Conservation (phyloP, 2,888 invertebrate genomes). For the Microctonus aethiopoides region DNA sequence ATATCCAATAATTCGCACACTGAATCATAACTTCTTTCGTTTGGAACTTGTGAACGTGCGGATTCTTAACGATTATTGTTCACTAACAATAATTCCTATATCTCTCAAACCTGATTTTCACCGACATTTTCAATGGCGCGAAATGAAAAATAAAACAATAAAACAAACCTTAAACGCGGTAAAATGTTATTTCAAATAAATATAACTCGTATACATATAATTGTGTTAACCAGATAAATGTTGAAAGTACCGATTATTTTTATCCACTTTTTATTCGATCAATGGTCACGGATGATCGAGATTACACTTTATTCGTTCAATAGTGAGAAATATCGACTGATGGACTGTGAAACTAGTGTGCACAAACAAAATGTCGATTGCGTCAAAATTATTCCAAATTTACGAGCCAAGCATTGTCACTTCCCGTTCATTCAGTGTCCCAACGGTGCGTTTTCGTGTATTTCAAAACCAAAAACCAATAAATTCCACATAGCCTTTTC, state of each 20-base stretch:
- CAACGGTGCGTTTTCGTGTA: constrained; percentile 25
- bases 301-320: constrained; percentile 10
- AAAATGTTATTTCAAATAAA: no score
- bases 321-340: constrained; percentile 16
- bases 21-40: neutral
- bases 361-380: constrained; percentile 21
- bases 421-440: constrained; percentile 53
- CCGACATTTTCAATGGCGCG: neutral
- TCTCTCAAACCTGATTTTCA: neutral
- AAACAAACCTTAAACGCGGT: neutral
- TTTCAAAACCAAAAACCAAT: constrained; percentile 50
- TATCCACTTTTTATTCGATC: neutral
- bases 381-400: constrained; percentile 57
- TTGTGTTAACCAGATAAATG: neutral
- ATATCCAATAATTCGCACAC: neutral
- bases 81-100: neutral
- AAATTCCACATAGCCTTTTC: constrained; percentile 43
- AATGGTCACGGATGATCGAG: neutral
- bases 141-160: neutral
- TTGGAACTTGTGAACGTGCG: neutral
- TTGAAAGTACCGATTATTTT: neutral
- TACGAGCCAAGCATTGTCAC: constrained; percentile 54
- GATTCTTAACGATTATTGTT: neutral
- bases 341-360: constrained; percentile 18
- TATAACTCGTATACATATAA: no score